These are phyloP conservation scores for Boloria euphrosyne DNA, from an alignment of 2,888 invertebrate species.

Conservation along the genomic window DNA sequence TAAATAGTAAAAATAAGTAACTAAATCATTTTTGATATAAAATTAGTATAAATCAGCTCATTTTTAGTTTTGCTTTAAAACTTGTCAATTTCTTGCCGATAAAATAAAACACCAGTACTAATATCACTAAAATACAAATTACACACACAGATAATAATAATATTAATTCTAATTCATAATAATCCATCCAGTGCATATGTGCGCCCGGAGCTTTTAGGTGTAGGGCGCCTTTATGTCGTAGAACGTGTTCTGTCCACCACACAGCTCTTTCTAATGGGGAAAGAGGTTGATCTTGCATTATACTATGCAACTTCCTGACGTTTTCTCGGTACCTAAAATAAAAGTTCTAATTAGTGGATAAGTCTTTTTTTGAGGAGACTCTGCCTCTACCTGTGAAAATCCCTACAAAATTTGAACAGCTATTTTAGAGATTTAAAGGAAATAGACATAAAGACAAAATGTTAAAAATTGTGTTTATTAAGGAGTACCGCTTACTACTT, in stretches of 20 bases:
- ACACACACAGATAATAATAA: conserved; percentile 7
- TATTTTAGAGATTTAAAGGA: too few relatives aligned
- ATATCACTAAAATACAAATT: neutral
- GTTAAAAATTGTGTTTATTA: too few relatives aligned
- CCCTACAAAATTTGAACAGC: too few relatives aligned
- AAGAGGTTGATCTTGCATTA: conserved; percentile 41
- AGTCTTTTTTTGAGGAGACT: too few relatives aligned
- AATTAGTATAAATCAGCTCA: too few relatives aligned
- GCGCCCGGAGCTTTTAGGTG: conserved; percentile 39
- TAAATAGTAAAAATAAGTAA: too few relatives aligned
- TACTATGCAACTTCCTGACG: conserved; percentile 29
- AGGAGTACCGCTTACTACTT: too few relatives aligned
- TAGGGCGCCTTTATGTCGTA: conserved; percentile 40
- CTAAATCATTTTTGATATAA: too few relatives aligned
- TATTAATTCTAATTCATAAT: conserved; percentile 46
- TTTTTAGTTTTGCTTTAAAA: neutral
- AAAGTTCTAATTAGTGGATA: neutral
- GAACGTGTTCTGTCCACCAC: conserved; percentile 45
- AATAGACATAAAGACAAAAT: too few relatives aligned
- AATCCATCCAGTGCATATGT: conserved; percentile 33
- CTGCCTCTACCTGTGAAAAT: too few relatives aligned
- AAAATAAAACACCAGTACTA: neutral
- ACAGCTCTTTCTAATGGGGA: conserved; percentile 38
- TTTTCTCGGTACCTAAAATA: conserved; percentile 42
- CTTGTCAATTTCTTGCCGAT: neutral